phyloP scores from a whole-genome alignment of 2,797 vertebrate species.

The Sparidentex hasta region DNA sequence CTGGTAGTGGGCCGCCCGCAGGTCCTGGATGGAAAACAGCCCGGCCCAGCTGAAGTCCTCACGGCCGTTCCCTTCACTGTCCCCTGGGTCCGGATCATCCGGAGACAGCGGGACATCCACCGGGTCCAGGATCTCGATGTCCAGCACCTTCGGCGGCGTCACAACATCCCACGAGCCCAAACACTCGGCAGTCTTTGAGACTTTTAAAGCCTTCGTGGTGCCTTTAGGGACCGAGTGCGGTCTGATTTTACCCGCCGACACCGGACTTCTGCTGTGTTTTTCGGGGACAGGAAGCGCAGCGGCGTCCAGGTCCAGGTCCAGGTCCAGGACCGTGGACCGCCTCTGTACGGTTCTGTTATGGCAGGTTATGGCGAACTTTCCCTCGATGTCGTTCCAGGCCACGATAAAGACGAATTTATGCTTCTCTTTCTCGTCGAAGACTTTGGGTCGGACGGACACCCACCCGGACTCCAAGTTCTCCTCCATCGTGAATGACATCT shows the following conservation, averaged over 20 bases:
- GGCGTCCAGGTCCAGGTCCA: slow-evolving; percentile 53
- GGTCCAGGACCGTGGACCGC: slow-evolving; percentile 86
- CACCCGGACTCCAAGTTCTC: slow-evolving; percentile 95
- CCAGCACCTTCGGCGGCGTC: slow-evolving; percentile 61
- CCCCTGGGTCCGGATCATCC: slow-evolving; percentile 60
- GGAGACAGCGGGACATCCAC: slow-evolving; percentile 48
- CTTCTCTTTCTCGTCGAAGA: slow-evolving; percentile 94
- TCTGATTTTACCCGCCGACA: slow-evolving; percentile 43
- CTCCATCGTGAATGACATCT: slow-evolving; percentile 94
- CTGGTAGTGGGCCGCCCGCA: slow-evolving; percentile 92
- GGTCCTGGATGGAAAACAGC: slow-evolving; percentile 95
- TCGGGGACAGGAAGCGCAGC: slow-evolving; percentile 46
- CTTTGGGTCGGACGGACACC: slow-evolving; percentile 95
- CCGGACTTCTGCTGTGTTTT: slow-evolving; percentile 44
- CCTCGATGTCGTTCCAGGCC: slow-evolving; percentile 97
- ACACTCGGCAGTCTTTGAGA: slow-evolving; percentile 60
- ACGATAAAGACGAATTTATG: slow-evolving; percentile 97
- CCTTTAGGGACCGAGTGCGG: slow-evolving; percentile 62
- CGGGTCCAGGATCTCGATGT: slow-evolving; percentile 78
- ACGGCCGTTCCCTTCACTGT: slow-evolving; percentile 52
- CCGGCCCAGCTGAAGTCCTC: slow-evolving; percentile 98
- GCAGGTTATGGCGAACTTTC: slow-evolving; percentile 97
- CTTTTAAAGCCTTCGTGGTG: slow-evolving; percentile 30
- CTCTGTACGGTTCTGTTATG: slow-evolving; percentile 95
- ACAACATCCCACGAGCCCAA: slow-evolving; percentile 72